Conservation (phyloP, 2,888 invertebrate genomes). For the Athripsodes cinereus region DNA sequence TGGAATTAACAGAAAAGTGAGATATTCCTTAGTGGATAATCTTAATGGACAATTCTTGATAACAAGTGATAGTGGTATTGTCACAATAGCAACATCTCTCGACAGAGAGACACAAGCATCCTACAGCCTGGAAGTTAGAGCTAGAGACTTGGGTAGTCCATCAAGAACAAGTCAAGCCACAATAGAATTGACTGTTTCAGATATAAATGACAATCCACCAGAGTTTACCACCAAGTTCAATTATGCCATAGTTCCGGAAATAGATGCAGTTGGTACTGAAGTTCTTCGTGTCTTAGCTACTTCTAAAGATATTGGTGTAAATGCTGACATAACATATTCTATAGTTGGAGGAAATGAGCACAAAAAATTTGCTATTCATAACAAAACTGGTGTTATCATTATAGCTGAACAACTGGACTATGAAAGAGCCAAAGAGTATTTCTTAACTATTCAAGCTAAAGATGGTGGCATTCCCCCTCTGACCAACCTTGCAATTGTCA, state of each 20-base stretch:
- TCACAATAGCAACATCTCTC: constrained; percentile 74
- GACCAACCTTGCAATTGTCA: constrained; percentile 80
- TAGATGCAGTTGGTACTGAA: constrained; percentile 70
- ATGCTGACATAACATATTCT: constrained; percentile 86
- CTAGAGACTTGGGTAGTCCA: constrained; percentile 77
- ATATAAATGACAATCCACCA: constrained; percentile 95
- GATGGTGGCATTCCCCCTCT: constrained; percentile 87
- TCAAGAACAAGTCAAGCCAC: constrained; percentile 60
- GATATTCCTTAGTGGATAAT: constrained; percentile 67
- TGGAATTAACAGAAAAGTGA: constrained; percentile 77
- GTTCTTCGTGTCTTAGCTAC: constrained; percentile 83
- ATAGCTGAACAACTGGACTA: constrained; percentile 79
- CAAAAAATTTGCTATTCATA: constrained; percentile 73
- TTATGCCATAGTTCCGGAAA: constrained; percentile 70
- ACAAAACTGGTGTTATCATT: constrained; percentile 66
- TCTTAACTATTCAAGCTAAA: constrained; percentile 82
- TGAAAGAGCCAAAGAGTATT: constrained; percentile 79
- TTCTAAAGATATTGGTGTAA: constrained; percentile 86
- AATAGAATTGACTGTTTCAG: constrained; percentile 76
- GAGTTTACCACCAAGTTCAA: constrained; percentile 83
- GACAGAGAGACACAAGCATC: constrained; percentile 82
- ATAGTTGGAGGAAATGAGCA: constrained; percentile 86
- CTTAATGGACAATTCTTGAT: constrained; percentile 67
- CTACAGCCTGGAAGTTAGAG: constrained; percentile 79
- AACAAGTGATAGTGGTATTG: constrained; percentile 75